Conservation (phyloP, 2,113 vertebrate species). For the Paradoxurus hermaphroditus region DNA sequence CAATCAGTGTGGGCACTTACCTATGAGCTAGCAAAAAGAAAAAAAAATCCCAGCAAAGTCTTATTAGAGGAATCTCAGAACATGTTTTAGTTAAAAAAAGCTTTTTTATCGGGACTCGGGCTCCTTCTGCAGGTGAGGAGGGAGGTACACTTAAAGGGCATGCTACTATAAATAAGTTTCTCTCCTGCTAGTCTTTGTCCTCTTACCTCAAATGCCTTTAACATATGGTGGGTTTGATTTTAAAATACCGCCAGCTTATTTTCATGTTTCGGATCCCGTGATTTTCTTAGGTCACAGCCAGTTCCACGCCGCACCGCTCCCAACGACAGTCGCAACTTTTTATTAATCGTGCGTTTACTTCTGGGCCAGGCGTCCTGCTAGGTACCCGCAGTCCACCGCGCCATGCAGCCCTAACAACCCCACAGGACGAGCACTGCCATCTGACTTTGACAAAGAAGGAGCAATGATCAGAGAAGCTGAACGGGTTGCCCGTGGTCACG, state of each 20-base stretch:
- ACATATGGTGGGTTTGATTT: neutral
- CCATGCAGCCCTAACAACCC: neutral
- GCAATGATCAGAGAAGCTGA: neutral
- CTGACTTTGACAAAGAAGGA: neutral
- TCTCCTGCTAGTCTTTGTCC: neutral
- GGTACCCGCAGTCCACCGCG: no score
- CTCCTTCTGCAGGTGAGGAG: neutral
- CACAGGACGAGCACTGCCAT: neutral
- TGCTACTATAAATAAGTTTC: constrained; percentile 11
- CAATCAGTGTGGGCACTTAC: neutral
- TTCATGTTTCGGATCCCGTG: neutral
- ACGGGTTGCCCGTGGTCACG: rapidly evolving
- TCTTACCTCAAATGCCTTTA: neutral
- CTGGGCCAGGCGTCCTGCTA: neutral
- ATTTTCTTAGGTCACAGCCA: neutral
- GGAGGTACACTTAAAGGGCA: neutral
- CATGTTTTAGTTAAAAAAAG: neutral
- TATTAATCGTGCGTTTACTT: neutral
- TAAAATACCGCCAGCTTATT: neutral
- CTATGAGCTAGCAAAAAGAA: neutral
- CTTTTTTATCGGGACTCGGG: neutral
- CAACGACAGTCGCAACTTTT: neutral
- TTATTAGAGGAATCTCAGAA: neutral
- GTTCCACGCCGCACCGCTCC: neutral
- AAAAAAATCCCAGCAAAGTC: neutral